phyloP scores from a whole-genome alignment of 2,113 vertebrate species.

The Diadophis punctatus region DNA sequence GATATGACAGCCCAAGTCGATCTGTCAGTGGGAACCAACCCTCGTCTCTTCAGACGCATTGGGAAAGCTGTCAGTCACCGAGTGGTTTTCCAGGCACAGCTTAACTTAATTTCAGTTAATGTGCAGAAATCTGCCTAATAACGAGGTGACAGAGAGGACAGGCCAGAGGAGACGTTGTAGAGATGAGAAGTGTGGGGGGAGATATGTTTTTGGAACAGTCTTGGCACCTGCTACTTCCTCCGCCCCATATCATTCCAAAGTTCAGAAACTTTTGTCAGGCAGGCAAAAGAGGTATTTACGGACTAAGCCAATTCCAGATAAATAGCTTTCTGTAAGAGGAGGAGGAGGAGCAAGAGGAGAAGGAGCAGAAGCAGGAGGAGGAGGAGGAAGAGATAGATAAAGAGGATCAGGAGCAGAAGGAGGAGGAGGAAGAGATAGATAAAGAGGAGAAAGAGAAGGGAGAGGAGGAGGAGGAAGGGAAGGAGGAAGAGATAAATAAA shows the following conservation, averaged over 20 bases:
- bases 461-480: too few relatives aligned
- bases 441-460: too few relatives aligned
- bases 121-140: conserved; percentile 48
- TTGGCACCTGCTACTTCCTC: not conserved
- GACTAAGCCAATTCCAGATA: not conserved
- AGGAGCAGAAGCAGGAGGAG: too few relatives aligned
- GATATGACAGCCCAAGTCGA: conserved; percentile 6
- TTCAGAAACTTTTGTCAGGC: not conserved
- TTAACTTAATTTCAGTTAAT: conserved; percentile 57
- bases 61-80: conserved; percentile 44
- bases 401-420: not conserved
- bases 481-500: too few relatives aligned
- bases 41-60: conserved; percentile 29
- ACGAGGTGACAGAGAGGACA: conserved; percentile 44
- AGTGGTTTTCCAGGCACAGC: conserved; percentile 25
- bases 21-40: not conserved
- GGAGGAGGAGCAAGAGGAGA: not conserved
- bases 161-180: conserved; percentile 9
- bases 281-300: not conserved
- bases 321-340: not conserved
- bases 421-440: too few relatives aligned
- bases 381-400: too few relatives aligned
- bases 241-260: not conserved
- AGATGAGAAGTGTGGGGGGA: conserved; percentile 4
- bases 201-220: not conserved